Percentiles rank a stretch among this genome's conserved stretches.
These are phyloP conservation scores for Macropis europaea DNA, from an alignment of 2,888 invertebrate species.

Conservation along the genomic window DNA sequence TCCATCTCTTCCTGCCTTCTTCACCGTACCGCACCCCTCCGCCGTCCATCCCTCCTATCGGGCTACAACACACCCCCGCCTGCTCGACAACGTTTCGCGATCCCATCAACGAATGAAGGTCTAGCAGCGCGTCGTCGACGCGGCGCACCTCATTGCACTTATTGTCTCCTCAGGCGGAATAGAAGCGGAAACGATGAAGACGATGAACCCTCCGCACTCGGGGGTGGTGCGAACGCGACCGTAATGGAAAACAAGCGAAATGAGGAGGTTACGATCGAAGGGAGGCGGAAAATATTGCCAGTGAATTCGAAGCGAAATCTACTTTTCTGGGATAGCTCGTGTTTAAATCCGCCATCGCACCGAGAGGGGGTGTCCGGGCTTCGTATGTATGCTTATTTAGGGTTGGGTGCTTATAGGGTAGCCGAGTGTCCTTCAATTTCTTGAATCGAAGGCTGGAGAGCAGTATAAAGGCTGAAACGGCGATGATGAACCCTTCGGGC, in stretches of 20 bases:
- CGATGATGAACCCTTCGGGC: too few species aligned
- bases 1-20: slow-evolving; percentile 22
- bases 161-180: slow-evolving; percentile 56
- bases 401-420: too few species aligned
- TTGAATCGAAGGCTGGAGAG: too few species aligned
- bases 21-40: slow-evolving; percentile 12
- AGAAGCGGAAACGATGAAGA: slow-evolving; percentile 13
- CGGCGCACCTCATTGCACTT: slow-evolving; percentile 66
- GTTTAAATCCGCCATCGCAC: too few species aligned
- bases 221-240: not conserved
- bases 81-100: slow-evolving; percentile 39
- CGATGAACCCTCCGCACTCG: slow-evolving; percentile 19
- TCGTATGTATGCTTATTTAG: too few species aligned
- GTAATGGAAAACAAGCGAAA: not conserved
- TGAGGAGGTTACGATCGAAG: not conserved
- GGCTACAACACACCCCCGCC: not conserved
- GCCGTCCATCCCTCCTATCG: slow-evolving; percentile 22
- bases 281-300: not conserved
- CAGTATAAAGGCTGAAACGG: too few species aligned
- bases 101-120: slow-evolving; percentile 67
- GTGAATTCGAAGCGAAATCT: too few species aligned
- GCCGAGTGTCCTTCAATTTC: too few species aligned
- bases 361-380: too few species aligned
- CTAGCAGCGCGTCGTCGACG: slow-evolving; percentile 40
- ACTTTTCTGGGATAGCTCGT: too few species aligned